Evolutionary conservation across 2,888 invertebrate genomes (phyloP).

Genomic region (Muscina levida): DNA sequence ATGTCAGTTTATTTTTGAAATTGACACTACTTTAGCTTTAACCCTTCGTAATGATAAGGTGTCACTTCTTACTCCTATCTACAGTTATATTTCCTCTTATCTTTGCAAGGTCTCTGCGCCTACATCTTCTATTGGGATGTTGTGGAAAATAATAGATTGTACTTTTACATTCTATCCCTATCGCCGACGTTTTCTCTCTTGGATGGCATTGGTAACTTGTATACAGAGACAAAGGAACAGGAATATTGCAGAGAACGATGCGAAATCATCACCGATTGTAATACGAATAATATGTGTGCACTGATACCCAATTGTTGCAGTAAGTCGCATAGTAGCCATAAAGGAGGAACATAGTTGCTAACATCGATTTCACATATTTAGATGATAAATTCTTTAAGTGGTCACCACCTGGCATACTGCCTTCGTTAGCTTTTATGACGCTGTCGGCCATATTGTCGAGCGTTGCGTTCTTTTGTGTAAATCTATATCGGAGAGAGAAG

Average conservation of each 20-base stretch:
- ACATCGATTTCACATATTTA: constrained; percentile 49
- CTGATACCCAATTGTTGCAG: constrained; percentile 69
- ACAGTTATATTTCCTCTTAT: too few relatives aligned
- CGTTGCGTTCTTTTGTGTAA: constrained; percentile 70
- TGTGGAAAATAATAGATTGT: constrained; percentile 69
- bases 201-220: constrained; percentile 73
- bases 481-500: constrained; percentile 70
- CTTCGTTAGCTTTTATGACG: constrained; percentile 67
- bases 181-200: constrained; percentile 72
- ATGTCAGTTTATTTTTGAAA: too few relatives aligned
- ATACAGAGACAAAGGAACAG: constrained; percentile 67
- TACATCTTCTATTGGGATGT: constrained; percentile 74
- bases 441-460: constrained; percentile 51
- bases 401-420: constrained; percentile 70
- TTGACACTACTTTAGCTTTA: too few relatives aligned
- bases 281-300: constrained; percentile 67
- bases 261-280: constrained; percentile 55
- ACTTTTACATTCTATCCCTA: constrained; percentile 69
- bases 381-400: constrained; percentile 70
- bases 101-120: constrained; percentile 68
- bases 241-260: constrained; percentile 68
- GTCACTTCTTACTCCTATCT: too few relatives aligned
- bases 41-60: too few relatives aligned
- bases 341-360: too few relatives aligned
- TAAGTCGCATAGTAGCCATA: constrained; percentile 61